A percentile compares a stretch with the other conserved stretches of the same genome.
Conservation (phyloP, 2,888 invertebrate genomes). For the Coenonympha arcania region DNA sequence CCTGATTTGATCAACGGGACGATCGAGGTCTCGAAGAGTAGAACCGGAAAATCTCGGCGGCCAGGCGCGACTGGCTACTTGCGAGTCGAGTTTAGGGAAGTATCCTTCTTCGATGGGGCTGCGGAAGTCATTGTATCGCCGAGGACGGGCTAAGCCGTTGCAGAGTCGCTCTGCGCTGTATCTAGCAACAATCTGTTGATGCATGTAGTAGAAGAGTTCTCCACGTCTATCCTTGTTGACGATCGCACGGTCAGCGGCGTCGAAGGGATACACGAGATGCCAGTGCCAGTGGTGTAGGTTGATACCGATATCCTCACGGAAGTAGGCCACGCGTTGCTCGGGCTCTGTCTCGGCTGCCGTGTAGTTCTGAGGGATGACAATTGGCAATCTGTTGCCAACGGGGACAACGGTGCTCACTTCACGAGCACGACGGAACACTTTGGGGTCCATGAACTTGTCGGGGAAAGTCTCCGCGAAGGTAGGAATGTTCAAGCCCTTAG, state of each 20-base stretch:
- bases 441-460: conserved; percentile 85
- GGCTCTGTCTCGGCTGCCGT: conserved; percentile 83
- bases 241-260: conserved; percentile 73
- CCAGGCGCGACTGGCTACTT: conserved; percentile 83
- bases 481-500: conserved; percentile 79
- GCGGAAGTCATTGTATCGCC: conserved; percentile 77
- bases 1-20: conserved; percentile 76
- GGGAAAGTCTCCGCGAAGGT: conserved; percentile 86
- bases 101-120: conserved; percentile 84
- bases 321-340: conserved; percentile 87
- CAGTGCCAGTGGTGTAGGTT: conserved; percentile 95
- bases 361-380: conserved; percentile 81
- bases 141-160: conserved; percentile 78
- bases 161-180: conserved; percentile 85
- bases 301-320: conserved; percentile 87
- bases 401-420: conserved; percentile 79
- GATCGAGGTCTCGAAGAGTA: conserved; percentile 71
- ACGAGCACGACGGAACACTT: conserved; percentile 79
- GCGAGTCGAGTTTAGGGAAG: conserved; percentile 87
- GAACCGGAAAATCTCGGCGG: conserved; percentile 76
- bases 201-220: conserved; percentile 87
- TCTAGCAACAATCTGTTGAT: conserved; percentile 79
- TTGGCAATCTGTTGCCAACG: conserved; percentile 75
- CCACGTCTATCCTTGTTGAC: conserved; percentile 82
- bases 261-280: conserved; percentile 90